Conservation (phyloP, 2,888 invertebrate genomes). For the Drosophila dives region DNA sequence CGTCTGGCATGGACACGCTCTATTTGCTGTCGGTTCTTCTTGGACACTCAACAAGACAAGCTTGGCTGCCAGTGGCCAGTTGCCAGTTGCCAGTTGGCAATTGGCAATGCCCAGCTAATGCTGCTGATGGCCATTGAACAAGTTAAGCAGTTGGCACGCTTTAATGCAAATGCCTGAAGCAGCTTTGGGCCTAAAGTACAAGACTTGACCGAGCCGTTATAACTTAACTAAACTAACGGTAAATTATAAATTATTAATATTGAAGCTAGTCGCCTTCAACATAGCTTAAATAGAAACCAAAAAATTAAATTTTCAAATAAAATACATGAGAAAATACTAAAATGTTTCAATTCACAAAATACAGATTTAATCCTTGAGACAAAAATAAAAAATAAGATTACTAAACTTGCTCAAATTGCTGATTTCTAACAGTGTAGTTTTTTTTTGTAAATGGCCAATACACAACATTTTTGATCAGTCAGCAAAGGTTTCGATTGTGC, state of each 20-base stretch:
- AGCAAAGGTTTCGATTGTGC: neutral
- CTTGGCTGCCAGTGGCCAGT: conserved; percentile 24
- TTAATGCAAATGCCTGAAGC: conserved; percentile 1
- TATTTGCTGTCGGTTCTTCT: conserved; percentile 60
- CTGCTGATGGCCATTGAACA: conserved; percentile 42
- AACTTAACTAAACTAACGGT: neutral
- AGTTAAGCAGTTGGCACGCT: conserved; percentile 30
- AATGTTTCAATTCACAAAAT: too few relatives aligned
- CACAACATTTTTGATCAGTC: neutral
- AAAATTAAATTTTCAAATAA: too few relatives aligned
- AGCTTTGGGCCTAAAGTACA: neutral
- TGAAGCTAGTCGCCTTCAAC: too few relatives aligned
- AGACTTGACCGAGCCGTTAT: neutral
- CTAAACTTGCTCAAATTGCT: too few relatives aligned
- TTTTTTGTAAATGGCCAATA: neutral
- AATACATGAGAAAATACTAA: too few relatives aligned
- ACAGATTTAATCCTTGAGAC: too few relatives aligned
- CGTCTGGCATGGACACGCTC: conserved; percentile 66
- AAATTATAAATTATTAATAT: neutral
- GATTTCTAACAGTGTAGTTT: too few relatives aligned
- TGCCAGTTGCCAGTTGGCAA: conserved; percentile 13
- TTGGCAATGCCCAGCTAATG: conserved; percentile 7
- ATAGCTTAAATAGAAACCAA: too few relatives aligned
- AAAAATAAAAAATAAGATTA: too few relatives aligned
- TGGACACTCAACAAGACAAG: conserved; percentile 38